Evolutionary conservation across 1,140 invertebrate genomes (phyloP), one percentile per base, ranked within the genome.

Genomic region (Metaphire vulgaris): DNA sequence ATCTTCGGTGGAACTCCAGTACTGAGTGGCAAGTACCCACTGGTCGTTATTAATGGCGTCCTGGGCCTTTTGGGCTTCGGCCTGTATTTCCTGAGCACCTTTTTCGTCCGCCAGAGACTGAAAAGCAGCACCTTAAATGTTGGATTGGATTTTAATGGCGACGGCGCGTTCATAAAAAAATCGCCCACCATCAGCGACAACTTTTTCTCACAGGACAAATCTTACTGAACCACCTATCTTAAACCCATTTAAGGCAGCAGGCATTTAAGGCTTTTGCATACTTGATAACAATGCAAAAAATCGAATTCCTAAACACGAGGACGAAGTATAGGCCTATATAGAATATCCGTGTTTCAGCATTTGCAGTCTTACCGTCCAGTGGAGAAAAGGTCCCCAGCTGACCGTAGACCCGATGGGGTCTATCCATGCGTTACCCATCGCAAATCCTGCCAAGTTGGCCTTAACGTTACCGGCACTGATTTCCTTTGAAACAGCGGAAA

Each of bases 401-500:
- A 56, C 6, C 6, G 21, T 21, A 56, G 91, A 91, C 82, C 94
- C 92, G 67, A 94, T 89, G 0, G 93, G 93, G 28, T 91, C 92
- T 72, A 94, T 92, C 93, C 93, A 95, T 0, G 92, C 90, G 83
- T 95, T 93, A 1, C 93, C 93, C 82, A 95, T 88, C 0, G 90
- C 91, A 15, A 95, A 89, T 0, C 92, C 93, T 78, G 88, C 88
- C 65, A 96, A 88, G 78, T 92, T 92, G 66, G 89, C 91, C 30
- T 87, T 86, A 0, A 95, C 89, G 69, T 87, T 88, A 0, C 89
- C 90, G 0, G 82, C 83, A 79, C 89, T 78, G 78, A 92, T 89
- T 66, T 90, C 91, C 90, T 93, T 80, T 56, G 6, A 6, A 56
- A 56, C 41, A 6, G 21, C 21, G 6, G 21, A 12, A 56, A 12